Conservation (phyloP, 2,113 vertebrate genomes). For the Hypocryptadius cinnamomeus region DNA sequence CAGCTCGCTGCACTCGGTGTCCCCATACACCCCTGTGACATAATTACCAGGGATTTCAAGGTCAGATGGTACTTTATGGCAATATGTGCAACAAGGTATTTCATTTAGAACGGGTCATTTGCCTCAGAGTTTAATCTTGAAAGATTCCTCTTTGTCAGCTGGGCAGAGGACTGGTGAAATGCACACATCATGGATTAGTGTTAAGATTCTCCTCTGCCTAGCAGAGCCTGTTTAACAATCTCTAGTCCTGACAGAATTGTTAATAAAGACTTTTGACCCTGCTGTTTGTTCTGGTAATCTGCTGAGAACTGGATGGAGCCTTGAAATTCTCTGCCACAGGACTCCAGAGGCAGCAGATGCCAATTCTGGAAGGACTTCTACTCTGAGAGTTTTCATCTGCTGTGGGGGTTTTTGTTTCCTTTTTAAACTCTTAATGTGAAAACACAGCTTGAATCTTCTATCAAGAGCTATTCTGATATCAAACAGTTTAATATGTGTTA, state of each 20-base stretch:
- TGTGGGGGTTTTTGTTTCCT: neutral
- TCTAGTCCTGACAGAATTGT: neutral
- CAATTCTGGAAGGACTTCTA: neutral
- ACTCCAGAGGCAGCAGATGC: neutral
- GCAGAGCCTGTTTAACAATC: neutral
- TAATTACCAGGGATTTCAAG: neutral
- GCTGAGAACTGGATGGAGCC: neutral
- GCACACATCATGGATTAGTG: neutral
- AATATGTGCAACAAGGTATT: neutral
- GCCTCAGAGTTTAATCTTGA: neutral
- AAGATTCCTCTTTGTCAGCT: neutral
- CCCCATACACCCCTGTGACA: no score
- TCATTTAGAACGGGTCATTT: neutral
- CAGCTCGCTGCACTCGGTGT: rapidly evolving
- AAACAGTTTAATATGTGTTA: neutral
- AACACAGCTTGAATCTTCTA: neutral
- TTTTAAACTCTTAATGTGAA: neutral
- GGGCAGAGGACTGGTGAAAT: neutral
- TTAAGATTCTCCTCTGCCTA: neutral
- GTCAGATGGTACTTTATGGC: neutral
- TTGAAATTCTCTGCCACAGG: neutral
- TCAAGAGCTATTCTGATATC: neutral
- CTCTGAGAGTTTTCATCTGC: neutral
- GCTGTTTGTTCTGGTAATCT: neutral
- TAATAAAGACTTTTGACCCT: neutral